A percentile compares a stretch with the other conserved stretches of the same genome.
Conservation (phyloP, 2,888 invertebrate genomes). For the Boloria selene region DNA sequence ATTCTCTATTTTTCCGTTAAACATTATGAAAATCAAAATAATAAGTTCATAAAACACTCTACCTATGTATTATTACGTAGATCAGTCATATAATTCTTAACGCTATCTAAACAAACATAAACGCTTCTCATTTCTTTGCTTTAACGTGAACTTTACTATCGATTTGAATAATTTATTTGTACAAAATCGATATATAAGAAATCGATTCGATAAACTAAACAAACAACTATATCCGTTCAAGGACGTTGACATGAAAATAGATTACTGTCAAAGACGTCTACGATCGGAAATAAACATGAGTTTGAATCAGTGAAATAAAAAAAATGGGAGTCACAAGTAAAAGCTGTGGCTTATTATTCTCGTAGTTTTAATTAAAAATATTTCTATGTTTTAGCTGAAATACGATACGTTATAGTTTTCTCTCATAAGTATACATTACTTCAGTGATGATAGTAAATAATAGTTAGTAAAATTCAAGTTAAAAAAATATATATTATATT, state of each 20-base stretch:
- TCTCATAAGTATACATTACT: not conserved
- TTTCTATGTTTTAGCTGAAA: not conserved
- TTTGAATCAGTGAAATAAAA: not conserved
- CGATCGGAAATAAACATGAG: not conserved
- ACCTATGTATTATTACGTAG: not conserved
- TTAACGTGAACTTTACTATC: too few relatives aligned
- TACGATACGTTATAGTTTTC: not conserved
- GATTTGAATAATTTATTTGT: too few relatives aligned
- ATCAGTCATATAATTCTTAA: constrained; percentile 22
- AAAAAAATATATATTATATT: too few relatives aligned
- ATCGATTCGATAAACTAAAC: constrained; percentile 2
- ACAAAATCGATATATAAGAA: too few relatives aligned
- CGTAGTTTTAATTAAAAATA: not conserved
- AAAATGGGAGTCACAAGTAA: constrained; percentile 20
- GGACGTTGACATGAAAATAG: constrained; percentile 8
- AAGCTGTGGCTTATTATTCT: constrained; percentile 29
- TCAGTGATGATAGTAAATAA: too few relatives aligned
- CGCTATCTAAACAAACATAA: too few relatives aligned
- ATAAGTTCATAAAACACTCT: not conserved
- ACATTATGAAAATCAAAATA: too few relatives aligned
- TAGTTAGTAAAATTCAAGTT: too few relatives aligned
- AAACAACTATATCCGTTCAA: constrained; percentile 14
- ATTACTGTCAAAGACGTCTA: constrained; percentile 3
- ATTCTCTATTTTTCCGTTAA: too few relatives aligned
- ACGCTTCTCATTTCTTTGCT: too few relatives aligned